These are phyloP conservation scores for Catajapyx aquilonaris DNA, from an alignment of 1,140 invertebrate species.

Conservation along the genomic window DNA sequence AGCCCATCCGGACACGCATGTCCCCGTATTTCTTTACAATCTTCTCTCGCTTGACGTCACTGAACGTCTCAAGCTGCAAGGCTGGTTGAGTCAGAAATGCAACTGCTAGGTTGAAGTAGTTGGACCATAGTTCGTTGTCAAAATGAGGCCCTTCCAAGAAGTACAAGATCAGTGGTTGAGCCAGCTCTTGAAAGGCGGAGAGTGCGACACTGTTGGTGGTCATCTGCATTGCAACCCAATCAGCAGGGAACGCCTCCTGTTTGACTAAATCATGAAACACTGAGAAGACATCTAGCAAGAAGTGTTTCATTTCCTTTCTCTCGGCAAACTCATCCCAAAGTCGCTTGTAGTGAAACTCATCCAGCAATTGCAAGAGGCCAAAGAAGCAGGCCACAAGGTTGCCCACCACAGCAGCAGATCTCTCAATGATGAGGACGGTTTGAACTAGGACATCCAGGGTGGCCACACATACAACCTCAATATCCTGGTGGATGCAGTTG, in stretches of 20 bases:
- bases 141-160: constrained; percentile 51
- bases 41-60: constrained; percentile 51
- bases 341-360: constrained; percentile 67
- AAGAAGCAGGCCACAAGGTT: constrained; percentile 66
- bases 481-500: constrained; percentile 58
- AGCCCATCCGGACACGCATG: constrained; percentile 80
- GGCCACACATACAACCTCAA: constrained; percentile 58
- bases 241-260: constrained; percentile 64
- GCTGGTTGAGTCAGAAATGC: constrained; percentile 70
- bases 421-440: constrained; percentile 53
- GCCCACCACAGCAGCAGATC: constrained; percentile 39
- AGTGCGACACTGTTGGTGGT: constrained; percentile 74
- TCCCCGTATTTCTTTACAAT: constrained; percentile 66
- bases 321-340: constrained; percentile 59
- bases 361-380: constrained; percentile 62
- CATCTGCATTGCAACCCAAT: constrained; percentile 87
- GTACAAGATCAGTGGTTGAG: constrained; percentile 60
- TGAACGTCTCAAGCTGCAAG: constrained; percentile 66
- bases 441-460: constrained; percentile 65
- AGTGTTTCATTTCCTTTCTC: constrained; percentile 62
- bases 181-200: constrained; percentile 64
- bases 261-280: constrained; percentile 67
- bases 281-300: constrained; percentile 68
- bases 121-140: constrained; percentile 64
- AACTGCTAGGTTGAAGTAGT: constrained; percentile 72